Evolutionary conservation across 2,797 vertebrate genomes (phyloP).

Genomic region (Acipenser transmontanus): DNA sequence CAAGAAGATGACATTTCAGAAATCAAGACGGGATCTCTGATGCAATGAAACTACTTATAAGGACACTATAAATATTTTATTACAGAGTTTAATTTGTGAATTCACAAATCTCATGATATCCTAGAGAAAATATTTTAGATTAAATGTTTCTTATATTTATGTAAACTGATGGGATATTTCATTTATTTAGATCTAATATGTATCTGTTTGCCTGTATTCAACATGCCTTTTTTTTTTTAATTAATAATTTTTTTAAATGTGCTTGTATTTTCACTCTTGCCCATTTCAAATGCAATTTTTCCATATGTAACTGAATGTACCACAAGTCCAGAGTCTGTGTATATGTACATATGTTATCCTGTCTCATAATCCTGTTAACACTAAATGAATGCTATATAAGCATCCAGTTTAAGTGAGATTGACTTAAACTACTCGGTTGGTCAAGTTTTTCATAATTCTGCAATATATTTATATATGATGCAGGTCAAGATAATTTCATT

Average conservation of each 20-base stretch:
- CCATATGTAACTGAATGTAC: constrained; percentile 81
- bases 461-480: too few species aligned
- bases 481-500: too few species aligned
- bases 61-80: constrained; percentile 72
- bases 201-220: constrained; percentile 37
- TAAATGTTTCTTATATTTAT: constrained; percentile 88
- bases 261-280: constrained; percentile 47
- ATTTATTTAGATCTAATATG: constrained; percentile 57
- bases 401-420: constrained; percentile 47
- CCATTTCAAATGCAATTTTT: constrained; percentile 61
- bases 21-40: constrained; percentile 44
- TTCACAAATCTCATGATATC: constrained; percentile 59
- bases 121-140: constrained; percentile 80
- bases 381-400: constrained; percentile 35
- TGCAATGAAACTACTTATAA: constrained; percentile 58
- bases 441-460: too few species aligned
- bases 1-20: constrained; percentile 48
- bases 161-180: constrained; percentile 68
- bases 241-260: constrained; percentile 16
- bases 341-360: constrained; percentile 61
- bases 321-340: constrained; percentile 59
- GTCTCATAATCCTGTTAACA: constrained; percentile 55
- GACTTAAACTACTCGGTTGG: constrained; percentile 34
- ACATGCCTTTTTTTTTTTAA: constrained; percentile 30
- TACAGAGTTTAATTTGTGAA: constrained; percentile 75